Conservation (phyloP, 2,888 invertebrate species). For the Shargacucullia verbasci region DNA sequence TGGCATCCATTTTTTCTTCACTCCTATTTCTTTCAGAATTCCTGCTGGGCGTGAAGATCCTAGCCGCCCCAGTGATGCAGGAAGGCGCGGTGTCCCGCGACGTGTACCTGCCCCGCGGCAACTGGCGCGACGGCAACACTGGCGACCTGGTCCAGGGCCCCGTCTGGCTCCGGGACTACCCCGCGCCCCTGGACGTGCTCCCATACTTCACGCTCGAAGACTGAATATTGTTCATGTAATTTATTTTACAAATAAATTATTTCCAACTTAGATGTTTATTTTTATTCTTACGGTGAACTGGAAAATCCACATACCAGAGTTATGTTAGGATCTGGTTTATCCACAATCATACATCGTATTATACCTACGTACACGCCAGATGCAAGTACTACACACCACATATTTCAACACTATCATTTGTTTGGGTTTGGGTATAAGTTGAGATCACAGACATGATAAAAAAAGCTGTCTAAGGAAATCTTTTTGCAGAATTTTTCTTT, state of each 20-base stretch:
- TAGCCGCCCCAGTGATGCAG: slow-evolving; percentile 92
- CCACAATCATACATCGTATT: no score
- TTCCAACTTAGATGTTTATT: slow-evolving; percentile 6
- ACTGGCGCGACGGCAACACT: slow-evolving; percentile 90
- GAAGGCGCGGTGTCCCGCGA: slow-evolving; percentile 89
- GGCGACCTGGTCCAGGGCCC: slow-evolving; percentile 85
- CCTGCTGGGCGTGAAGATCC: slow-evolving; percentile 91
- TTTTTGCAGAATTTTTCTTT: no score
- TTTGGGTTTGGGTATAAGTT: no score
- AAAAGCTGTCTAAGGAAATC: no score
- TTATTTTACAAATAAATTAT: slow-evolving; percentile 23
- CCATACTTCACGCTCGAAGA: slow-evolving; percentile 89
- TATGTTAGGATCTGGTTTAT: no score
- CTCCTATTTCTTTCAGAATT: slow-evolving; percentile 86
- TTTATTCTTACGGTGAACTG: background rate
- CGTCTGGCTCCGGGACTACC: slow-evolving; percentile 87
- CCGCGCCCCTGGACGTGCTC: slow-evolving; percentile 90
- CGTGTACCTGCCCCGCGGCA: slow-evolving; percentile 92
- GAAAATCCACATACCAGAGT: no score
- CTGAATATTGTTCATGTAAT: slow-evolving; percentile 49
- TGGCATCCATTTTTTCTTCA: no score
- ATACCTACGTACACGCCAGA: no score
- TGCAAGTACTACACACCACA: no score
- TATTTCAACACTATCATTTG: no score
- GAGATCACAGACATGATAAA: no score